phyloP scores from a whole-genome alignment of 2,113 vertebrate species.

The Chlamydotis undulata region DNA sequence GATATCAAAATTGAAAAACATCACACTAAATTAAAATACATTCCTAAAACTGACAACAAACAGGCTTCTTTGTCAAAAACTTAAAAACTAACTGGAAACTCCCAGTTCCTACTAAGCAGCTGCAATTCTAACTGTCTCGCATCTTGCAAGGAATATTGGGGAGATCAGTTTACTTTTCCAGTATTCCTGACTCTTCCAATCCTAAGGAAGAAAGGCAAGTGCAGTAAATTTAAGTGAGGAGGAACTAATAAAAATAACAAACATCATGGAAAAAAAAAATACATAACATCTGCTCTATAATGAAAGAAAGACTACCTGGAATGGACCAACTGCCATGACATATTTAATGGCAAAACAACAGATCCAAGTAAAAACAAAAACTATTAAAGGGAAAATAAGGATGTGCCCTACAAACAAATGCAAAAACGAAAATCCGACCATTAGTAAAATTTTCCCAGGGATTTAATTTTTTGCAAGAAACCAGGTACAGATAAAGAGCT shows the following conservation, averaged over 20 bases:
- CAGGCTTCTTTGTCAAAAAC: background rate
- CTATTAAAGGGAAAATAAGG: background rate
- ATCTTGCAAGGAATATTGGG: background rate
- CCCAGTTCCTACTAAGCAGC: background rate
- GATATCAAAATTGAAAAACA: background rate
- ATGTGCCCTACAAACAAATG: background rate
- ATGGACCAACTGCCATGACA: rapidly evolving
- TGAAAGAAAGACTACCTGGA: background rate
- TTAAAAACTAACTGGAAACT: background rate
- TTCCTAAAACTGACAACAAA: background rate
- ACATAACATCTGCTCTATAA: rapidly evolving
- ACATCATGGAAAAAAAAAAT: background rate
- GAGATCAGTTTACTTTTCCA: background rate
- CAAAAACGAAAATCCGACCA: background rate
- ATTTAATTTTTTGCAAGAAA: background rate
- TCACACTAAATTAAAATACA: background rate
- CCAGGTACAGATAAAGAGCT: background rate
- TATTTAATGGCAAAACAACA: background rate
- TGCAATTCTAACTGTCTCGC: background rate
- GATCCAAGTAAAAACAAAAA: background rate
- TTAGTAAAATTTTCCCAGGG: background rate
- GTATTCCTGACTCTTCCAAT: background rate
- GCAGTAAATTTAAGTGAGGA: background rate
- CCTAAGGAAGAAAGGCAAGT: background rate
- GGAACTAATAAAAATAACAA: background rate